These are phyloP conservation scores for Andrena minutula DNA, from an alignment of 2,888 invertebrate species.

Conservation along the genomic window DNA sequence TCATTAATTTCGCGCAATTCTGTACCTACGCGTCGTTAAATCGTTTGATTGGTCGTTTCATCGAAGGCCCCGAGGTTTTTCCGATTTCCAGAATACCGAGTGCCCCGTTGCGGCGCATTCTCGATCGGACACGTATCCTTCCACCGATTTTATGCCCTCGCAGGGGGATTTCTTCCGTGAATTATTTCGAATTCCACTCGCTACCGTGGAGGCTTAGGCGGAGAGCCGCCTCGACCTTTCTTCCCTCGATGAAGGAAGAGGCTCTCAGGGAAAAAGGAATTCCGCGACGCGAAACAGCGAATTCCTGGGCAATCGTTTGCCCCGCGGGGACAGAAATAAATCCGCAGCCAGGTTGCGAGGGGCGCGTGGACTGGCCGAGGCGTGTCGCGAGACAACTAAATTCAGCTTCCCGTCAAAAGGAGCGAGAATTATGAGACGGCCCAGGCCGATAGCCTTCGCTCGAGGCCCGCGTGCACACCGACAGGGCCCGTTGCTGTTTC, in stretches of 20 bases:
- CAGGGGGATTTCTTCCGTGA: neutral
- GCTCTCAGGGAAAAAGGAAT: slow-evolving; percentile 28
- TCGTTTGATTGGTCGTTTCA: slow-evolving; percentile 5
- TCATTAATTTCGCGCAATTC: slow-evolving; percentile 61
- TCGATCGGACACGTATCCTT: neutral
- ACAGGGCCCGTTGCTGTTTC: slow-evolving; percentile 27
- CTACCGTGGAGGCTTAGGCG: neutral
- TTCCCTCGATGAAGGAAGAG: slow-evolving; percentile 3
- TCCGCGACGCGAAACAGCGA: slow-evolving; percentile 34
- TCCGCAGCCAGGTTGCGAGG: slow-evolving; percentile 30
- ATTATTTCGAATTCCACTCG: neutral
- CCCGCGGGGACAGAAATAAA: slow-evolving; percentile 50
- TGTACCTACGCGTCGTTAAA: slow-evolving; percentile 23
- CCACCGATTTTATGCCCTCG: neutral
- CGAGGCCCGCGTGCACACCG: slow-evolving; percentile 34
- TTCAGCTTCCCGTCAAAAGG: slow-evolving; percentile 54
- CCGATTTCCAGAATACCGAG: slow-evolving; percentile 47
- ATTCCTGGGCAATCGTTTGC: slow-evolving; percentile 27
- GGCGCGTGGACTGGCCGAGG: slow-evolving; percentile 31
- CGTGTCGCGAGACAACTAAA: slow-evolving; percentile 59
- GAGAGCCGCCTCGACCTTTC: neutral
- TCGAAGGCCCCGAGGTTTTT: neutral
- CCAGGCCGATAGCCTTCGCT: slow-evolving; percentile 27
- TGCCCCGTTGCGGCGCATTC: neutral
- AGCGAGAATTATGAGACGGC: slow-evolving; percentile 43